Base-by-base conservation (phyloP, 2,888 invertebrate genomes). In the Leuctra nigra region DNA sequence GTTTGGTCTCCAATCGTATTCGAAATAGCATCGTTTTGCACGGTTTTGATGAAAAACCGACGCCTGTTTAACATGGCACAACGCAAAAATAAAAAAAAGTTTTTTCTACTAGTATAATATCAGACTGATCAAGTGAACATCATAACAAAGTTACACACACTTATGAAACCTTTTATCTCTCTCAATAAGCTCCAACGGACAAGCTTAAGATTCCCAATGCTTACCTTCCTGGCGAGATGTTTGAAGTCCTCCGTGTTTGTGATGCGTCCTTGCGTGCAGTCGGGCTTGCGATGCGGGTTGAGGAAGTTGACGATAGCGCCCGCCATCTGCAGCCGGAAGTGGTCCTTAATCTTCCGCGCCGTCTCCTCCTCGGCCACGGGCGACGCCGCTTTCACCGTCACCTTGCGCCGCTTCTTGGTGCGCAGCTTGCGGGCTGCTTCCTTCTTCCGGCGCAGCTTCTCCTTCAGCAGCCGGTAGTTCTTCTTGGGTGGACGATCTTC, bases 221-320 rank as follows among this genome's bases (percentile, higher is more conserved):
- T 67, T 72, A 91, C 91, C 82, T 95, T 96, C 73, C 93, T 81
- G 2, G 95, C 94, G 55, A 96, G 78, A 75, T 94, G 92, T 70
- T 95, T 95, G 72, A 96, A 91, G 72, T 97, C 96, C 44, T 93
- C 91, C 0, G 89, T 92, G 67, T 82, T 87, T 2, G 85, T 85
- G 65, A 98, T 96, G 64, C 87, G 77, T 0, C 91, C 97, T 61
- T 83, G 77, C 64, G 83, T 83, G 67, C 95, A 97, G 62, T 87
- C 88, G 0, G 86, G 81, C 67, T 88, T 90, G 54, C 92, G 77
- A 73, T 90, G 97, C 0, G 91, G 91, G 73, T 91, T 92, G 58
- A 97, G 79, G 67, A 88, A 87, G 58, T 86, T 82, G 62, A 92
- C 90, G 77, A 93, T 89, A 23, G 88, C 87, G 44, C 85, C 80